Evolutionary conservation across 2,113 vertebrate species (phyloP).

Genomic region (Callipepla squamata): DNA sequence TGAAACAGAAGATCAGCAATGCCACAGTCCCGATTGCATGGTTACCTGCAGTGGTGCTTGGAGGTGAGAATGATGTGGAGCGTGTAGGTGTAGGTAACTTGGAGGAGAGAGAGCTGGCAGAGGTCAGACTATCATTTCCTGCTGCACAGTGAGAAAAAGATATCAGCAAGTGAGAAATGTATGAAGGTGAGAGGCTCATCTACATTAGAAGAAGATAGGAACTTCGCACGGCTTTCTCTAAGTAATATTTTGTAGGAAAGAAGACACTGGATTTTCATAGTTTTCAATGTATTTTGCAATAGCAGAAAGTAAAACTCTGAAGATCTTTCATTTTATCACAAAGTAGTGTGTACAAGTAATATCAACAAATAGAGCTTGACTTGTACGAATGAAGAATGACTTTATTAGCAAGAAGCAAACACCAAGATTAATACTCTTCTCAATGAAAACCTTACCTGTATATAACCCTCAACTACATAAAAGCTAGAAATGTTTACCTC

Average conservation of each 20-base stretch:
- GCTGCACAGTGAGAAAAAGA: not conserved
- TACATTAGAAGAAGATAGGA: not conserved
- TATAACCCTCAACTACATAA: not conserved
- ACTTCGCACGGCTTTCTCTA: not conserved
- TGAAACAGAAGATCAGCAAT: not conserved
- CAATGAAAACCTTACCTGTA: not conserved
- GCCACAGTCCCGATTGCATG: accelerated
- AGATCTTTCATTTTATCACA: not conserved
- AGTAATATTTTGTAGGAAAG: not conserved
- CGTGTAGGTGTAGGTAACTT: not conserved
- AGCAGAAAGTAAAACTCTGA: not conserved
- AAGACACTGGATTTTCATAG: not conserved
- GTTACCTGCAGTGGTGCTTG: not conserved
- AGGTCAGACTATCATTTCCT: not conserved
- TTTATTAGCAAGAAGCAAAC: not conserved
- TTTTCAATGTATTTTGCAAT: not conserved
- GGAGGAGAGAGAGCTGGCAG: not conserved
- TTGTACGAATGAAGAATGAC: not conserved
- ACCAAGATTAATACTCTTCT: not conserved
- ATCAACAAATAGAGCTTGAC: not conserved
- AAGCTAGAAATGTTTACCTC: not conserved
- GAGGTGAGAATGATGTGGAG: not conserved
- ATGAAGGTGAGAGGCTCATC: not conserved
- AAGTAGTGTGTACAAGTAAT: not conserved
- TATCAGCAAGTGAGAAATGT: not conserved